Conservation (phyloP, 2,888 invertebrate species). For the Rhingia rostrata region DNA sequence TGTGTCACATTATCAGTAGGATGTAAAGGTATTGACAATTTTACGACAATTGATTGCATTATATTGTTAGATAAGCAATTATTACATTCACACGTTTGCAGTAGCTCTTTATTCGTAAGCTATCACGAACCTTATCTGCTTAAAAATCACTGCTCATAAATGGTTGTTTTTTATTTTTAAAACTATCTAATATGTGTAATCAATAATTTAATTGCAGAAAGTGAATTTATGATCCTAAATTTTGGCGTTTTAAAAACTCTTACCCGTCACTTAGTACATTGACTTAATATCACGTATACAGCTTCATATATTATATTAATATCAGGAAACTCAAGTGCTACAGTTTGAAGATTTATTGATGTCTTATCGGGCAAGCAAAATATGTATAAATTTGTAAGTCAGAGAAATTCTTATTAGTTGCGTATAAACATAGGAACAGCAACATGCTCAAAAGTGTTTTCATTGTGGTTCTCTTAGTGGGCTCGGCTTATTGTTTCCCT, state of each 20-base stretch:
- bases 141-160: too few relatives aligned
- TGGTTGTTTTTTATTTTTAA: too few relatives aligned
- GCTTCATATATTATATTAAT: background rate
- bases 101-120: too few relatives aligned
- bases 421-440: background rate
- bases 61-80: too few relatives aligned
- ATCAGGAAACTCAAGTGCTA: background rate
- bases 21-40: too few relatives aligned
- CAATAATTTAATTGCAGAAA: background rate
- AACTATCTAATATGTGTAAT: too few relatives aligned
- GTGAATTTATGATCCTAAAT: background rate
- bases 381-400: constrained; percentile 22
- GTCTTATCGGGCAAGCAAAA: constrained; percentile 7
- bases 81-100: too few relatives aligned
- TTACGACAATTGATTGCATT: too few relatives aligned
- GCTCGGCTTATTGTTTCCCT: constrained; percentile 68
- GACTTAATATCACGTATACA: background rate
- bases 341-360: constrained; percentile 5
- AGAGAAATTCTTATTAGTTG: background rate
- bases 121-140: too few relatives aligned
- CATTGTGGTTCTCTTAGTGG: constrained; percentile 52
- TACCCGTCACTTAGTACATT: background rate
- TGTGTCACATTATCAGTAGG: too few relatives aligned
- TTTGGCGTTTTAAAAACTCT: constrained; percentile 2
- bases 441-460: constrained; percentile 23